These are phyloP conservation scores for Platorchestia sp. DNA, from an alignment of 1,140 invertebrate genomes.

Conservation along the genomic window DNA sequence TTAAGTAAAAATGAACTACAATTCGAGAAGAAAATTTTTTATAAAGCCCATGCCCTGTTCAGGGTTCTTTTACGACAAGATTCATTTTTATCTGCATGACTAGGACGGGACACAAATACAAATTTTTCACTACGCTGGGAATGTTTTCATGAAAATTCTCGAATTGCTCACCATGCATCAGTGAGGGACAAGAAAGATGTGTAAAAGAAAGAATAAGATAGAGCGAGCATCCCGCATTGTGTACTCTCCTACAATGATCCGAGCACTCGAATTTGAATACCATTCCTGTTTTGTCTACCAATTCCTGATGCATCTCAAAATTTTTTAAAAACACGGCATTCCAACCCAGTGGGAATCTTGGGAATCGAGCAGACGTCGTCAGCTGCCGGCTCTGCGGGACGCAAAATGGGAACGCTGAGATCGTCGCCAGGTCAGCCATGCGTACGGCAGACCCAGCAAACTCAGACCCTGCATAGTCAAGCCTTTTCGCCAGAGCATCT, in stretches of 20 bases:
- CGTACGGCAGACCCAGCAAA: too few species aligned
- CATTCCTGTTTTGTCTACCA: background rate
- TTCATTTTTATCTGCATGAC: background rate
- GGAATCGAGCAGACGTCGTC: background rate
- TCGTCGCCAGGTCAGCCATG: background rate
- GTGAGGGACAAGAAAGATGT: background rate
- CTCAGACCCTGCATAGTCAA: too few species aligned
- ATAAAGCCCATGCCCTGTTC: too few species aligned
- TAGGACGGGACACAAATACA: background rate
- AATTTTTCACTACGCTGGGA: background rate
- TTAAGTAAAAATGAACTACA: too few species aligned
- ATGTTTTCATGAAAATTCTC: background rate
- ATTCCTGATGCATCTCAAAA: background rate
- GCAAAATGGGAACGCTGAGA: background rate
- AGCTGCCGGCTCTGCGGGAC: background rate
- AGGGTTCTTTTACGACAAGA: background rate
- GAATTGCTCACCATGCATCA: background rate
- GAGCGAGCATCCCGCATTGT: too few species aligned
- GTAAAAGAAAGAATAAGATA: background rate
- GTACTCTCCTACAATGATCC: background rate
- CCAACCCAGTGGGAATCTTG: background rate
- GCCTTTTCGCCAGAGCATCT: too few species aligned
- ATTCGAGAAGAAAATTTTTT: too few species aligned
- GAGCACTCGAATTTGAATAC: background rate
- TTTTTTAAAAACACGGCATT: background rate